Conservation (phyloP, 1,140 invertebrate genomes). For the Hirudo medicinalis region DNA sequence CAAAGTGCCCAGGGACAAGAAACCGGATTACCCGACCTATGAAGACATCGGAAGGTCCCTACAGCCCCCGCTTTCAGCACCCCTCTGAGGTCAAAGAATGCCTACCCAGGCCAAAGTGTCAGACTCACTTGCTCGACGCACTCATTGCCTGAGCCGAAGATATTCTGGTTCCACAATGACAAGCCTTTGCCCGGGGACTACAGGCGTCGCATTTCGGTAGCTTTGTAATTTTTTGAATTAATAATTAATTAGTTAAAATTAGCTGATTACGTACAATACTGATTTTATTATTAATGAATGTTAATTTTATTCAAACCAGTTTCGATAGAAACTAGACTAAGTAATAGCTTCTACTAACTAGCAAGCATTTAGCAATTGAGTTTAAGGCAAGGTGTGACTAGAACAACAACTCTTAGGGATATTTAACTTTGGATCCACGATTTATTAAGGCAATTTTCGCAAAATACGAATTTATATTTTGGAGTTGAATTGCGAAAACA, state of each 20-base stretch:
- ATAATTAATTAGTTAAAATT: not conserved
- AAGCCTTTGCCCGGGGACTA: not conserved
- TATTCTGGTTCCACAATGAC: conserved; percentile 7
- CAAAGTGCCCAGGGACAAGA: not conserved
- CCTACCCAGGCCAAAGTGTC: not conserved
- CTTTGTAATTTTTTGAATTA: not conserved
- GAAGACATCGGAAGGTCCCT: not conserved
- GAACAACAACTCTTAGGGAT: no score
- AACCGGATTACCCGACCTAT: not conserved
- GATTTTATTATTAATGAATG: not conserved
- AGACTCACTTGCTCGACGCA: not conserved
- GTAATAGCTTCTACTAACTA: no score
- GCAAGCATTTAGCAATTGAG: no score
- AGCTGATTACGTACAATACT: not conserved
- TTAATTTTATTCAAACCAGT: not conserved
- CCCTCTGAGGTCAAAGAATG: not conserved
- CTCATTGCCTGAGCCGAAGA: not conserved
- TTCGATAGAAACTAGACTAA: no score
- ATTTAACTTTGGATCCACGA: no score
- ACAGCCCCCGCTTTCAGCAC: not conserved
- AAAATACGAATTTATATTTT: no score
- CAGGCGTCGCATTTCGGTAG: not conserved
- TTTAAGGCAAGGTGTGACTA: no score
- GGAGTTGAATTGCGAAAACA: no score
- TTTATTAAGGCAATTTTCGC: no score